phyloP scores from a whole-genome alignment of 2,888 invertebrate species.

The Agrenia bidenticulata region DNA sequence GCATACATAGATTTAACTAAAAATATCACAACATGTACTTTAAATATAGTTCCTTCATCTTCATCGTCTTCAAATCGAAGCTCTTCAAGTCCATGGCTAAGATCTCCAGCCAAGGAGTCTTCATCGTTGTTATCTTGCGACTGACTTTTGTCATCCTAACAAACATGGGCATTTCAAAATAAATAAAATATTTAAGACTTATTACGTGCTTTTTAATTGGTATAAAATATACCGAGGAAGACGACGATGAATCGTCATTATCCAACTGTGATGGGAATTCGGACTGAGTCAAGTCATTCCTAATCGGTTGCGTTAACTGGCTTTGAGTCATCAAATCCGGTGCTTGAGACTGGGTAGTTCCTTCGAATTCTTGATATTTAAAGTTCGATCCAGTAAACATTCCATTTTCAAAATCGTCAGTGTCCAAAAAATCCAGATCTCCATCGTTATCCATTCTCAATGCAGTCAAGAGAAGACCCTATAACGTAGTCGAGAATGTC shows the following conservation, averaged over 20 bases:
- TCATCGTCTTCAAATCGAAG: constrained; percentile 94
- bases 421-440: constrained; percentile 25
- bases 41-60: constrained; percentile 83
- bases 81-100: constrained; percentile 72
- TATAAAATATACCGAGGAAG: constrained; percentile 1
- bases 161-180: neutral
- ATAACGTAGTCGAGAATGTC: too few relatives aligned
- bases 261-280: constrained; percentile 32
- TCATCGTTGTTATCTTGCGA: constrained; percentile 35
- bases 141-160: constrained; percentile 25
- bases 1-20: neutral
- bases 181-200: neutral
- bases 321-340: constrained; percentile 49
- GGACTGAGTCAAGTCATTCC: constrained; percentile 29
- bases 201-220: neutral
- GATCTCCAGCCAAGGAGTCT: constrained; percentile 42
- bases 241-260: constrained; percentile 16
- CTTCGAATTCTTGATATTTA: constrained; percentile 23
- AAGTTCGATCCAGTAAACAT: constrained; percentile 7
- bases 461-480: too few relatives aligned
- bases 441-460: constrained; percentile 9
- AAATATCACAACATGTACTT: constrained; percentile 54
- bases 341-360: constrained; percentile 28
- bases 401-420: constrained; percentile 23
- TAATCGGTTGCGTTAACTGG: constrained; percentile 33